Base-by-base conservation (phyloP, 2,888 invertebrate species). In the Eupsilia transversa region DNA sequence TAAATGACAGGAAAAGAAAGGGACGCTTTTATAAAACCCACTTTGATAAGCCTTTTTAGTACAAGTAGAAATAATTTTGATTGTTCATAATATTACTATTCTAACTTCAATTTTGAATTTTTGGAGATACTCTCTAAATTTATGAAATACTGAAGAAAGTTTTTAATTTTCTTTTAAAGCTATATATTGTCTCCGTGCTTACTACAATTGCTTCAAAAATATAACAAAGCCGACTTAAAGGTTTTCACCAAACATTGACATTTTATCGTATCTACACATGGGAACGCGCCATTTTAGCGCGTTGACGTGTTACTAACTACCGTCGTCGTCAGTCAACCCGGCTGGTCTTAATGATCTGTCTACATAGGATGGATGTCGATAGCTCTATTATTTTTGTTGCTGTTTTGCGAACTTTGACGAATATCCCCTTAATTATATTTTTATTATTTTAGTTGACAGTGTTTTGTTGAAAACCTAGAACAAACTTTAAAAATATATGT, bases 341-440 rank as follows among this genome's bases (percentile, higher is more conserved):
- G 86, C 88, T 89, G 86, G 87, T 88, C 91, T 89, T 94, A 94
- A 94, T 93, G 93, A 92, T 92, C 91, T 92, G 92, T 92, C 93
- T 90, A 91, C 91, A 91, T 86, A 89, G 91, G 91, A 93, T 91
- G 89, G 89, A 92, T 93, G 90, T 86, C 88, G 89, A 90, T 89
- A 87, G 86, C 87, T 86, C 83, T 83, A 86, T 85, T 84, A 87
- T 86, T 87, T 88, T 82, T 85, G 74, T 73, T 79, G n/a, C 59
- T 69, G 69, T 79, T 70, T 77, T 66, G 77, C 59, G 59, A 73
- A 73, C 74, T 61, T 72, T 76, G 79, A 86, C 46, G 60, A 72
- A 83, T 73, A 73, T 59, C n/a, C 60, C 56, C 54, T 54, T 79
- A 82, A 85, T 85, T 77, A 68, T 70, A 46, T 66, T 64, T 54